A percentile compares a stretch with the other conserved stretches of the same genome.
Evolutionary conservation across 2,888 invertebrate genomes (phyloP).

Genomic region (Coecobrya sp.): DNA sequence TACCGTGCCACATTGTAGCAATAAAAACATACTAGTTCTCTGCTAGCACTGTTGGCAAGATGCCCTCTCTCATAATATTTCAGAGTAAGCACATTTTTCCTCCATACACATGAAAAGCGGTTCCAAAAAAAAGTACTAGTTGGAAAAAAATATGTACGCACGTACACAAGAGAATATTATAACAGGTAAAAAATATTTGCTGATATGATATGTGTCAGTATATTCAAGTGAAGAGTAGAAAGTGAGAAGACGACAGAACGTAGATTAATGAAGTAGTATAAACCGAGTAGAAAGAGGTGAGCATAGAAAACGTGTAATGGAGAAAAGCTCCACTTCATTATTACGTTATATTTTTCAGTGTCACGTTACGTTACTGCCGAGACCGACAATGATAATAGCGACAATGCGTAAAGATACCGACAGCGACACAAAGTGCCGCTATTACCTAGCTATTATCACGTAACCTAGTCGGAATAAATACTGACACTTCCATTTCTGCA

Average conservation of each 20-base stretch:
- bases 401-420: neutral
- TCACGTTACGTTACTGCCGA: constrained; percentile 40
- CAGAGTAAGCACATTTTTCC: neutral
- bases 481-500: no score
- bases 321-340: constrained; percentile 70
- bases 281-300: constrained; percentile 45
- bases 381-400: constrained; percentile 34
- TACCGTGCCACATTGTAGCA: constrained; percentile 39
- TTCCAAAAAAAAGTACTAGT: neutral
- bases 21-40: constrained; percentile 12
- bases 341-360: constrained; percentile 76
- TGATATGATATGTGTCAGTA: constrained; percentile 46
- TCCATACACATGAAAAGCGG: neutral
- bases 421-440: neutral
- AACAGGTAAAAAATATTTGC: constrained; percentile 55
- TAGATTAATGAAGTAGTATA: constrained; percentile 76
- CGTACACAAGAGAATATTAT: neutral
- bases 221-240: neutral
- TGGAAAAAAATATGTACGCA: neutral
- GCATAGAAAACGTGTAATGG: constrained; percentile 37
- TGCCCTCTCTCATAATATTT: constrained; percentile 45
- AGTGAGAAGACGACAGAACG: constrained; percentile 31
- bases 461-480: no score
- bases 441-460: neutral
- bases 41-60: constrained; percentile 24